Percentiles rank a stretch among this genome's conserved stretches.
Evolutionary conservation across 2,888 invertebrate species (phyloP).

Genomic region (Oscheius myriophilus): DNA sequence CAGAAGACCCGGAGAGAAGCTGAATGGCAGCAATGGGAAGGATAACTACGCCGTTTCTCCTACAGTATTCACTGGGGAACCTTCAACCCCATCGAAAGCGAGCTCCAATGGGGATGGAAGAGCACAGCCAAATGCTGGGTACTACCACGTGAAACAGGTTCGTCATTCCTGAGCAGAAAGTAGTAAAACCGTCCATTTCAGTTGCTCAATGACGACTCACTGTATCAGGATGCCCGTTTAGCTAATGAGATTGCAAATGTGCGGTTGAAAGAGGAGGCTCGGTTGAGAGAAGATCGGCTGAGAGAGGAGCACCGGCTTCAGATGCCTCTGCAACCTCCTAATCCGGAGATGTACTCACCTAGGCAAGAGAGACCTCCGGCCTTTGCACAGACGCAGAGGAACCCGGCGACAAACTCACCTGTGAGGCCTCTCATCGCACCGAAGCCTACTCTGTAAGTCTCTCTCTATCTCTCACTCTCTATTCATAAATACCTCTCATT

Average conservation of each 20-base stretch:
- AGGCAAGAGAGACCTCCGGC: conserved; percentile 23
- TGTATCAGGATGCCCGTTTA: conserved; percentile 49
- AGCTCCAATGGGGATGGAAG: conserved; percentile 22
- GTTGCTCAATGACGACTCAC: conserved; percentile 47
- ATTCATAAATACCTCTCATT: background rate
- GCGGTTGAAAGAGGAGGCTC: conserved; percentile 44
- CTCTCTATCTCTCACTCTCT: background rate
- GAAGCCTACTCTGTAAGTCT: conserved; percentile 24
- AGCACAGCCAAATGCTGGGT: conserved; percentile 33
- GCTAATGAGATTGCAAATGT: conserved; percentile 52
- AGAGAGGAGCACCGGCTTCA: conserved; percentile 22
- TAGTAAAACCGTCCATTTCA: conserved; percentile 19
- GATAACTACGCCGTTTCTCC: background rate
- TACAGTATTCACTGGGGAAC: background rate
- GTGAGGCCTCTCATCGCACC: conserved; percentile 28
- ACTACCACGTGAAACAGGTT: conserved; percentile 56
- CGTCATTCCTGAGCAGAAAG: background rate
- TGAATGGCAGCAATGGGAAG: background rate
- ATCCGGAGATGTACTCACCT: conserved; percentile 35
- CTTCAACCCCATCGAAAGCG: background rate
- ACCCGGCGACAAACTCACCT: background rate
- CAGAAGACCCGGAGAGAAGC: conserved; percentile 14
- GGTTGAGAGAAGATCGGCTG: conserved; percentile 40
- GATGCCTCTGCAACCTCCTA: conserved; percentile 33
- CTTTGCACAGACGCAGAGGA: background rate